A percentile compares a stretch with the other conserved stretches of the same genome.
Evolutionary conservation across 2,888 invertebrate species (phyloP).

Genomic region (Hemaris fuciformis): DNA sequence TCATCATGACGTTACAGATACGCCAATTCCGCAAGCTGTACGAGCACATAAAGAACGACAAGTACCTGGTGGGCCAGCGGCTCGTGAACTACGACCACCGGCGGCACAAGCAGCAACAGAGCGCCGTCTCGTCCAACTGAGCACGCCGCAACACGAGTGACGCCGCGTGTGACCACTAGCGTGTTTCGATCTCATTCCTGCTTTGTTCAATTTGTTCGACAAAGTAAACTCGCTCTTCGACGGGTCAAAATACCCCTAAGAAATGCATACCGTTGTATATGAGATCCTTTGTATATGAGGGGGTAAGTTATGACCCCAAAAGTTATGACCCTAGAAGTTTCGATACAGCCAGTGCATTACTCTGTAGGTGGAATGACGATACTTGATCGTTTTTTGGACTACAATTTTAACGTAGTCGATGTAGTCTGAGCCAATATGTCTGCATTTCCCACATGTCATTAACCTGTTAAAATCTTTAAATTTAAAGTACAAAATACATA

Average conservation of each 20-base stretch:
- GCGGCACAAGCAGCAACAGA: conserved; percentile 80
- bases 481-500: neutral
- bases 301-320: no score
- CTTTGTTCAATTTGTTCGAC: neutral
- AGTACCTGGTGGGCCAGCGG: conserved; percentile 97
- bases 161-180: neutral
- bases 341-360: neutral
- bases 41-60: conserved; percentile 99
- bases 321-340: no score
- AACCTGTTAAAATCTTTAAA: neutral
- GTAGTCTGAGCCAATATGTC: neutral
- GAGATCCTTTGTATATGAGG: no score
- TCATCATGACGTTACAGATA: no score
- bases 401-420: neutral
- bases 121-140: conserved; percentile 53
- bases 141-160: neutral
- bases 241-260: neutral
- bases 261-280: neutral
- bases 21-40: conserved; percentile 96
- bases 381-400: neutral
- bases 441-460: neutral
- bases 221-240: no score
- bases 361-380: neutral
- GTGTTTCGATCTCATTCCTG: conserved; percentile 15
- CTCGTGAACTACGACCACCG: conserved; percentile 98